Base-by-base conservation (phyloP, 2,113 vertebrate species). In the Fulica atra region DNA sequence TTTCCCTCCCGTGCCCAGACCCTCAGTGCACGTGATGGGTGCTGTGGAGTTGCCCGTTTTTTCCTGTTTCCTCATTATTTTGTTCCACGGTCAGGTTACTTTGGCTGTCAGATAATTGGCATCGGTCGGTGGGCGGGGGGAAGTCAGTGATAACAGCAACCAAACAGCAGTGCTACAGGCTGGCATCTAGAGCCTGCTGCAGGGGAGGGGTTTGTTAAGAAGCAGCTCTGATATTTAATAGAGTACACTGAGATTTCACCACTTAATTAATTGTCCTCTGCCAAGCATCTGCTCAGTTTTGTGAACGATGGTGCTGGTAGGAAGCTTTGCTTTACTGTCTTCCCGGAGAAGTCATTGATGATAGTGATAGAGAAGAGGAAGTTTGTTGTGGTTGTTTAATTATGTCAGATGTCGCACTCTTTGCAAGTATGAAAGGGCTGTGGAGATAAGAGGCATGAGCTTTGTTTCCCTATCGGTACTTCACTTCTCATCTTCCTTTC, bases 401-500 rank as follows among this genome's bases (percentile, higher is more conserved):
- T 83, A 83, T 86, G 92, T 94, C 56, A 50, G 88, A 28, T 9
- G 2, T 79, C 1, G 0, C 77, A 15, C 20, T 70, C 89, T 81
- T 70, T 88, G 93, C 68, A 94, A 91, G 33, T 68, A 25, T 57
- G 40, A 80, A 90, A 94, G 65, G 57, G 57, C 80, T 91, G 61
- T 0, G 1, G 38, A 86, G 92, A 92, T 96, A 95, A 95, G 79
- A 78, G 68, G 4, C 28, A 2, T 33, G 16, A 61, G 80, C 69
- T 91, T 94, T 94, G 78, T 84, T 93, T 96, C 76, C 57, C 31
- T 81, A 17, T 56, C 2, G 4, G 35, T 81, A 14, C 48, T 93
- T 89, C 79, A 88, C 81, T 96, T 93, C 88, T 93, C 69, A 54
- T 66, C 70, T 90, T 94, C 86, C 80, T 96, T 94, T 86, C 84